Evolutionary conservation across 1,140 invertebrate species (phyloP), one percentile per base, ranked within the genome.

Genomic region (Saccostrea glomerata): DNA sequence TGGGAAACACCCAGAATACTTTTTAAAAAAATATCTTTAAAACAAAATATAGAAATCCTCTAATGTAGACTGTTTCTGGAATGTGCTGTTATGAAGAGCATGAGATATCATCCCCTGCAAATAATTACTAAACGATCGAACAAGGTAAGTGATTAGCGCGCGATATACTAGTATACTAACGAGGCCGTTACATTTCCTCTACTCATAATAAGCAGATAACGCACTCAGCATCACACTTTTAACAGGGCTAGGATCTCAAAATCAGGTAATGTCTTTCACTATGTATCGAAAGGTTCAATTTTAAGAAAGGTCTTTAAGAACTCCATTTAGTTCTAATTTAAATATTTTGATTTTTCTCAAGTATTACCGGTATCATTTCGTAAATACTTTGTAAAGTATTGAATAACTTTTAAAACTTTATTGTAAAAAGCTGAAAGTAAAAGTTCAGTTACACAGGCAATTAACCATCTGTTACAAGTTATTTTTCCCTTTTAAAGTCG

Each of bases 181-280:
- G 7, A 25, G 70, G 30, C 70, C 36, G 70, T 23, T 77, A 77
- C 70, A 77, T 77, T 77, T 77, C 70, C 70, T 77, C 70, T 30
- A 30, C 70, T 77, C 25, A 77, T 77, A 77, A 77, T 77, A 25
- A 77, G 70, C 30, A 77, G 70, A 77, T 77, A 77, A 77, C 25
- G 47, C 47, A 77, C 70, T 77, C 70, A 30, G 25, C 70, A 30
- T 77, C 70, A 36, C 70, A 77, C 23, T 36, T 47, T 36, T 36
- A 25, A 15, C 70, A 30, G 25, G 30, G 70, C 30, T 17, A 17
- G 70, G 23, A 30, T 25, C 70, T 77, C 30, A 25, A 77, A 77
- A 36, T 47, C 58, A 63, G 58, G 58, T 63, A 63, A 63, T 63
- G 17, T n/a, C 58, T 63, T 63, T n/a, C 58, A 63, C 17, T 63